phyloP scores from a whole-genome alignment of 2,888 invertebrate species.

The Carpatolechia fugitivella region DNA sequence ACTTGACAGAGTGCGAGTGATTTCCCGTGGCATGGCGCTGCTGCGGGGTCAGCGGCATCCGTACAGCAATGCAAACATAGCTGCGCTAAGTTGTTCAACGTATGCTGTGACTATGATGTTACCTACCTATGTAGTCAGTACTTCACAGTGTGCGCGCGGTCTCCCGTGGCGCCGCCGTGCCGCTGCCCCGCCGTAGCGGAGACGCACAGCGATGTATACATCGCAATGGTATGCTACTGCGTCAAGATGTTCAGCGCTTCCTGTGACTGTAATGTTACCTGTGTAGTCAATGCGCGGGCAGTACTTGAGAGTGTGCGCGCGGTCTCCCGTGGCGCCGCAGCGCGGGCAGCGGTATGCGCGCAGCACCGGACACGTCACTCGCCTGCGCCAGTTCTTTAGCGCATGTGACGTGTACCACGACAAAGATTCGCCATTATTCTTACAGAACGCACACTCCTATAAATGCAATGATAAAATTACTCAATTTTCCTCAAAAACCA shows the following conservation, averaged over 20 bases:
- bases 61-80: too few species aligned
- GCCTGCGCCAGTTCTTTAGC: conserved; percentile 82
- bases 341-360: conserved; percentile 83
- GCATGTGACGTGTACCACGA: conserved; percentile 82
- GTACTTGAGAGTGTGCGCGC: conserved; percentile 88
- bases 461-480: background rate
- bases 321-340: conserved; percentile 84
- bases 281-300: conserved; percentile 72
- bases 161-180: conserved; percentile 85
- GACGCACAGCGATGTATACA: too few species aligned
- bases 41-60: too few species aligned
- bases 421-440: conserved; percentile 84
- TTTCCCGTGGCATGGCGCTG: too few species aligned
- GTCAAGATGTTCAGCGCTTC: too few species aligned
- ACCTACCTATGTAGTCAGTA: too few species aligned
- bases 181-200: too few species aligned
- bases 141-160: conserved; percentile 86
- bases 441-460: conserved; percentile 70
- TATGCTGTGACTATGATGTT: too few species aligned
- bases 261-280: conserved; percentile 25
- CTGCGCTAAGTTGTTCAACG: too few species aligned
- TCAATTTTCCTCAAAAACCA: background rate
- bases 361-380: conserved; percentile 84
- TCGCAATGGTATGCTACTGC: too few species aligned
- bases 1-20: too few species aligned